Evolutionary conservation across 2,797 vertebrate genomes (phyloP), one percentile per base, ranked within the genome.

Genomic region (Garrulus glandarius): DNA sequence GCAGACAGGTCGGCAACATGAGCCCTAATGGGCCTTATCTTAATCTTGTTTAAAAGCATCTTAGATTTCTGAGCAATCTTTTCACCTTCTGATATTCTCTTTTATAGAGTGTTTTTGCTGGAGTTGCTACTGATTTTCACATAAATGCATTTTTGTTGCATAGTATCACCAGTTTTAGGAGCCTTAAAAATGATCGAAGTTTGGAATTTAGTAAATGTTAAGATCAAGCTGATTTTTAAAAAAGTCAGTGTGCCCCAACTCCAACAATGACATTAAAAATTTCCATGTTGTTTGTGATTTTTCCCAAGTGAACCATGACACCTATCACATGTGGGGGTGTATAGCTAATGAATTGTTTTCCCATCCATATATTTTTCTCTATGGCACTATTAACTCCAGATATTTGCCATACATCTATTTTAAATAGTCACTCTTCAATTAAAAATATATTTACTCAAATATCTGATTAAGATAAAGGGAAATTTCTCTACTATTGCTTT

Each of bases 1-100:
- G 98, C 98, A 99, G 98, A 99, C 98, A 98, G 98, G 89, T 97
- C 89, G 98, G 98, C 98, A 98, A 99, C 98, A 97, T 98, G 98
- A 98, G 98, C 97, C 97, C 98, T 99, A 98, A 99, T 98, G 98
- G 98, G 98, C 98, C 98, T 99, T 98, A 99, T 99, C 98, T 98
- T 98, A 98, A 98, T 98, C 98, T 98, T 97, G 98, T 98, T 99
- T 99, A 98, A 99, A 99, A 99, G 98, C 98, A 98, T 98, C 98
- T 98, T 98, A 98, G 97, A 96, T 98, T 98, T 98, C 98, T 98
- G 65, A 96, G 94, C 97, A 97, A 98, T 98, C 98, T 98, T 98
- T 98, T 98, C 98, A 98, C 98, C 98, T 98, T 97, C 97, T 97
- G 96, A 98, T 97, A 98, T 97, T 98, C 95, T 95, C 89, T 96